A percentile compares a stretch with the other conserved stretches of the same genome.
These are phyloP conservation scores for Amiota mariae DNA, from an alignment of 2,888 invertebrate genomes.

Conservation along the genomic window DNA sequence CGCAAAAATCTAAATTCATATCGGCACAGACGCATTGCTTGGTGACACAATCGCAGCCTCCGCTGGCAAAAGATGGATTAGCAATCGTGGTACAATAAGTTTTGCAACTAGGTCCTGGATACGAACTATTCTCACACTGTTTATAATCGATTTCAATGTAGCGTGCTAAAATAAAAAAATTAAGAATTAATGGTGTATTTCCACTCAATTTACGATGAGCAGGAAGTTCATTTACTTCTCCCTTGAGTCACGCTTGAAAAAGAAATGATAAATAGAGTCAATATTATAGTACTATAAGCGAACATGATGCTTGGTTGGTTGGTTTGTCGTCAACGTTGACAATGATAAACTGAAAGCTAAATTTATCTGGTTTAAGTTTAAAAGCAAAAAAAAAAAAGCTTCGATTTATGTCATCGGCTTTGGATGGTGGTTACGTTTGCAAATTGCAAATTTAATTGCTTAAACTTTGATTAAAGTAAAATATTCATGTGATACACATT, in stretches of 20 bases:
- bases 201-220: neutral
- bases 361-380: no score
- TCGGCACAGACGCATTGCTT: slow-evolving; percentile 33
- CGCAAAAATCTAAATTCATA: slow-evolving; percentile 30
- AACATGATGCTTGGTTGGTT: no score
- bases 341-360: no score
- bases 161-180: neutral
- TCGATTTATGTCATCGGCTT: no score
- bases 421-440: no score
- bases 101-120: neutral
- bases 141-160: slow-evolving; percentile 5
- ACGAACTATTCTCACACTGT: neutral
- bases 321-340: no score
- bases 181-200: neutral
- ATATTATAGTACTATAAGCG: no score
- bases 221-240: slow-evolving; percentile 1
- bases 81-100: neutral
- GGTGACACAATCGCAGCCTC: slow-evolving; percentile 32
- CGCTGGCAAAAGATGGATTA: slow-evolving; percentile 1
- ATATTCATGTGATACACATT: no score
- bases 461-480: no score
- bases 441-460: no score
- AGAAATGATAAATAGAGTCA: neutral
- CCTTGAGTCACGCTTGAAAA: neutral
- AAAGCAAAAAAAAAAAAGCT: no score